Conservation (phyloP, 2,888 invertebrate species). For the Plemyria rubiginata region DNA sequence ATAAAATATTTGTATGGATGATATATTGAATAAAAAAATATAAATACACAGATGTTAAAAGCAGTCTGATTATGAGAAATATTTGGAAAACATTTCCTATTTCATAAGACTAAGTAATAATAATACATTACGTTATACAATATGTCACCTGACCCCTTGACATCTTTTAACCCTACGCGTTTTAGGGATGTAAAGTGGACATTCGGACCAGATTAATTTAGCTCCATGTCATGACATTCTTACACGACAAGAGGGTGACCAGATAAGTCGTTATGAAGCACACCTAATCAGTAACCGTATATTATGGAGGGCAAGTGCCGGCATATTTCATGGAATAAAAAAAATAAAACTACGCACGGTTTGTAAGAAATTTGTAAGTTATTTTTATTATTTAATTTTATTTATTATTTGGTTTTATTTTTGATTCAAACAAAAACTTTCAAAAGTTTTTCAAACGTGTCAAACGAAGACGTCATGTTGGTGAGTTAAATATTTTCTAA, state of each 20-base stretch:
- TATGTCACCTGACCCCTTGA: conserved; percentile 29
- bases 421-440: too few species aligned
- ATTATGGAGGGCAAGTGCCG: conserved; percentile 18
- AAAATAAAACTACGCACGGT: not conserved
- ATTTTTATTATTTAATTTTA: too few species aligned
- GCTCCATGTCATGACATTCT: conserved; percentile 23
- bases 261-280: conserved; percentile 40
- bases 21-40: too few species aligned
- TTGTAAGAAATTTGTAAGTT: not conserved
- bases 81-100: not conserved
- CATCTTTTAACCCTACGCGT: conserved; percentile 26
- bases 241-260: conserved; percentile 36
- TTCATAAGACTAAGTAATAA: not conserved
- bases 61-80: not conserved
- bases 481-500: too few species aligned
- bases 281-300: conserved; percentile 26
- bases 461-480: too few species aligned
- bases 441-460: too few species aligned
- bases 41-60: not conserved
- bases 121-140: conserved; percentile 20
- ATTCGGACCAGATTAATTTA: conserved; percentile 35
- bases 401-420: too few species aligned
- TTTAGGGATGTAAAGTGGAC: conserved; percentile 30
- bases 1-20: too few species aligned
- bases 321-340: conserved; percentile 1